Conservation (phyloP, 2,888 invertebrate species). For the Leptopterna dolabrata region DNA sequence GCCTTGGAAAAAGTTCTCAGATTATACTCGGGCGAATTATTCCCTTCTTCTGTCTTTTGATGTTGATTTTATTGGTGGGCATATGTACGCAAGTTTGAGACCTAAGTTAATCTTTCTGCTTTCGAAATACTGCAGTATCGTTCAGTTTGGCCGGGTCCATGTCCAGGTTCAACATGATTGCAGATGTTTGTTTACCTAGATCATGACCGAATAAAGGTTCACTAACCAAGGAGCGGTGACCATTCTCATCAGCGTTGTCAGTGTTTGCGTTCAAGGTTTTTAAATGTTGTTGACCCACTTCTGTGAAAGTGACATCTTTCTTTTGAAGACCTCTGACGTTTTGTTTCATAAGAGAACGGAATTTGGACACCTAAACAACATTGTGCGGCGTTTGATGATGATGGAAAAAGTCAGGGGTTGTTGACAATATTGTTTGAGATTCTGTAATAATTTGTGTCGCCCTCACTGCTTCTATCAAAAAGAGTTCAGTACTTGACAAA, state of each 20-base stretch:
- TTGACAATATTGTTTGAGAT: neutral
- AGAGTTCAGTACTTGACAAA: too few relatives aligned
- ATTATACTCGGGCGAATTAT: too few relatives aligned
- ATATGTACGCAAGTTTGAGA: too few relatives aligned
- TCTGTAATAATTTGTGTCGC: neutral
- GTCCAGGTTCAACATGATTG: too few relatives aligned
- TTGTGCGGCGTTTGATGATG: neutral
- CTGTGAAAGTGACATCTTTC: neutral
- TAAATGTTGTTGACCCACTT: neutral
- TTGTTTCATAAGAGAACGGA: neutral
- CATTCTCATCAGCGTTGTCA: neutral
- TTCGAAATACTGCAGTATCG: too few relatives aligned
- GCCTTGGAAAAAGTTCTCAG: too few relatives aligned
- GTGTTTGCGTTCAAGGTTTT: neutral
- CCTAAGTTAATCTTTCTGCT: too few relatives aligned
- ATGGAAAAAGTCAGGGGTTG: neutral
- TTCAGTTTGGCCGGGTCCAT: too few relatives aligned
- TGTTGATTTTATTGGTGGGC: too few relatives aligned
- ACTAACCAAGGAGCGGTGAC: neutral
- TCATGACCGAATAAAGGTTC: neutral
- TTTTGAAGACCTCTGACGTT: neutral
- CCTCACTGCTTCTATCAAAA: too few relatives aligned
- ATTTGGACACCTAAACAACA: neutral
- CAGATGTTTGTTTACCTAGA: neutral
- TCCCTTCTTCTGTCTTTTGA: too few relatives aligned